phyloP scores from a whole-genome alignment of 2,113 vertebrate genomes.

The Procavia capensis region DNA sequence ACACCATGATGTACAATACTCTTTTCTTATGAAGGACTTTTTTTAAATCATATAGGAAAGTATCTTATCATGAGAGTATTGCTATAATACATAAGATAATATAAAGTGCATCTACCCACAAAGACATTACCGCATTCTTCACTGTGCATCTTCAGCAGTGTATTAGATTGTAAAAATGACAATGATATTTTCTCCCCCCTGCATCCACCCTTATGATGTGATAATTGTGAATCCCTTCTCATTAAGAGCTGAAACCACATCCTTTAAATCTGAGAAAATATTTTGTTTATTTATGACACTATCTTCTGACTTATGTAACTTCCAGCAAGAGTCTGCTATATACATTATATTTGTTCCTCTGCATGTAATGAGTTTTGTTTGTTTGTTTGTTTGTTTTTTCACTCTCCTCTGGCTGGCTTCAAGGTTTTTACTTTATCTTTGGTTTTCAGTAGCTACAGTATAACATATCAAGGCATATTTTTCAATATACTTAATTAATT shows the following conservation, averaged over 20 bases:
- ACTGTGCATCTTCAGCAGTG: background rate
- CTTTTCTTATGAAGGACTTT: background rate
- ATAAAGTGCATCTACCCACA: background rate
- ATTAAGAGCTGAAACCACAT: background rate
- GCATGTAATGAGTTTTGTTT: background rate
- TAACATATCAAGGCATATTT: background rate
- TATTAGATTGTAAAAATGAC: background rate
- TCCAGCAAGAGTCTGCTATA: background rate
- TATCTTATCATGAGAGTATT: background rate
- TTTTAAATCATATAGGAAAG: background rate
- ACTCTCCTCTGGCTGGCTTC: background rate
- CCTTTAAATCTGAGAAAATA: background rate
- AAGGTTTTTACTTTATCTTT: background rate
- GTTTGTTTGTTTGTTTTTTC: too few species aligned
- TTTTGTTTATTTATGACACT: background rate
- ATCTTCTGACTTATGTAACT: background rate
- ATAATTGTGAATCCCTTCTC: background rate
- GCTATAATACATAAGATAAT: background rate
- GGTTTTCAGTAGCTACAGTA: background rate
- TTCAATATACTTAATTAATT: background rate
- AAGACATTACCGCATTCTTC: background rate
- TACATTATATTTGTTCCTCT: background rate
- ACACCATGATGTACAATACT: background rate
- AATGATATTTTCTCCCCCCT: background rate
- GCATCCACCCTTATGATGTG: too few species aligned